A percentile compares a stretch with the other conserved stretches of the same genome.
These are phyloP conservation scores for Desmodus rotundus DNA, from an alignment of 2,113 vertebrate species.

Conservation along the genomic window DNA sequence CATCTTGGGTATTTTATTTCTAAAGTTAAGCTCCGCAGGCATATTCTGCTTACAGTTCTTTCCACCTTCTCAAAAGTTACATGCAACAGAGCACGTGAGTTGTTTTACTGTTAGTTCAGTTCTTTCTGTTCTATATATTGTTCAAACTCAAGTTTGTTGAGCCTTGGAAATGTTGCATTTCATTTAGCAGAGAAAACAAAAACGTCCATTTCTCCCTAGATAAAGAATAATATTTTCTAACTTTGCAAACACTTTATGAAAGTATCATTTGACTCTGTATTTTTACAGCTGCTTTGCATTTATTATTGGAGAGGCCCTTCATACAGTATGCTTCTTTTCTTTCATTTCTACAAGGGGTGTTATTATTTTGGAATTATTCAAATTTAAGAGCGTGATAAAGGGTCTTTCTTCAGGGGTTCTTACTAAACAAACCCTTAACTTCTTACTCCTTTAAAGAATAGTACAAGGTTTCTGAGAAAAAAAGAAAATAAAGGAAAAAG, in stretches of 20 bases:
- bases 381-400: conserved; percentile 48
- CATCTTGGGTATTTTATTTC: neutral
- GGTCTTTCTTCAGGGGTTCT: neutral
- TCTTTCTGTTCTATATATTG: neutral
- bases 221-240: conserved; percentile 67
- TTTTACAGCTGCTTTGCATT: conserved; percentile 68
- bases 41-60: neutral
- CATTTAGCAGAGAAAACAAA: conserved; percentile 50
- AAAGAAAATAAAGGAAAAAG: neutral
- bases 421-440: conserved; percentile 16
- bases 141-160: conserved; percentile 53
- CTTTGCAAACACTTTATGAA: conserved; percentile 46
- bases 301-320: conserved; percentile 51
- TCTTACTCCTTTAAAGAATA: neutral
- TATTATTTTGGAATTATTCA: conserved; percentile 47
- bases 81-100: neutral
- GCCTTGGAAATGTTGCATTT: conserved; percentile 32
- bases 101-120: conserved; percentile 26
- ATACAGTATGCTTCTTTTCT: neutral
- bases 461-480: neutral
- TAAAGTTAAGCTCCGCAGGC: neutral
- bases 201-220: conserved; percentile 4
- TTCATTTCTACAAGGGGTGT: neutral
- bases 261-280: conserved; percentile 56
- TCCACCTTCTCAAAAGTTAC: neutral